Conservation (phyloP, 2,888 invertebrate genomes). For the Dendrolimus pini region DNA sequence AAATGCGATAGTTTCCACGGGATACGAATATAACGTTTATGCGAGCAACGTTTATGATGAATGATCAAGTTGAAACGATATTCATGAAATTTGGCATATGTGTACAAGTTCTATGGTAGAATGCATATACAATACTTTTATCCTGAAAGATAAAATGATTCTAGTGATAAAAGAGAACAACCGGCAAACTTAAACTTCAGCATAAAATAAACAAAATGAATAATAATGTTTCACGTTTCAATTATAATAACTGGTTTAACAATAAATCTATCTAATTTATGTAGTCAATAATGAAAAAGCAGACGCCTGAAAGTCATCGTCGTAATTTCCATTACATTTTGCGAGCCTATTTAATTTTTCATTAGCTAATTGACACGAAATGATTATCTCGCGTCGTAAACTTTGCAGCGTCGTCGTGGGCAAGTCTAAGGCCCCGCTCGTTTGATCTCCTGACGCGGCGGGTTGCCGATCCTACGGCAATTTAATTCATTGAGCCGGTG, state of each 20-base stretch:
- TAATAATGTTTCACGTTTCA: too few relatives aligned
- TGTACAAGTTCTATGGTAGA: too few relatives aligned
- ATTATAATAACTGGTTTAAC: background rate
- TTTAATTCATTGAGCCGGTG: constrained; percentile 61
- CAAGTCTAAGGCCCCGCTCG: constrained; percentile 47
- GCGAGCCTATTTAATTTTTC: constrained; percentile 67
- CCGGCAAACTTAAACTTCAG: too few relatives aligned
- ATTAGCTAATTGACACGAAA: constrained; percentile 75
- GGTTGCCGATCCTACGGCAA: constrained; percentile 43
- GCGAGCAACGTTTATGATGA: too few relatives aligned
- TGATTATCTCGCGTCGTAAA: constrained; percentile 66
- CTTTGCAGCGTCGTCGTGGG: constrained; percentile 40
- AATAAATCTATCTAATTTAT: constrained; percentile 11
- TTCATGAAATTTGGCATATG: too few relatives aligned
- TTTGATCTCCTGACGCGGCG: constrained; percentile 56
- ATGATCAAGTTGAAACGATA: too few relatives aligned
- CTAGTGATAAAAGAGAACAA: too few relatives aligned
- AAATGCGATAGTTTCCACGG: too few relatives aligned
- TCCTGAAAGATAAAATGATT: too few relatives aligned
- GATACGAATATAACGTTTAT: too few relatives aligned
- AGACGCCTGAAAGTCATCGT: constrained; percentile 58
- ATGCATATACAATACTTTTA: too few relatives aligned
- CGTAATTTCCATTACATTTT: constrained; percentile 67
- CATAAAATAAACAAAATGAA: too few relatives aligned
- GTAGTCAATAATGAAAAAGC: constrained; percentile 35